Evolutionary conservation across 2,797 vertebrate genomes (phyloP).

Genomic region (Sebastes jordani): DNA sequence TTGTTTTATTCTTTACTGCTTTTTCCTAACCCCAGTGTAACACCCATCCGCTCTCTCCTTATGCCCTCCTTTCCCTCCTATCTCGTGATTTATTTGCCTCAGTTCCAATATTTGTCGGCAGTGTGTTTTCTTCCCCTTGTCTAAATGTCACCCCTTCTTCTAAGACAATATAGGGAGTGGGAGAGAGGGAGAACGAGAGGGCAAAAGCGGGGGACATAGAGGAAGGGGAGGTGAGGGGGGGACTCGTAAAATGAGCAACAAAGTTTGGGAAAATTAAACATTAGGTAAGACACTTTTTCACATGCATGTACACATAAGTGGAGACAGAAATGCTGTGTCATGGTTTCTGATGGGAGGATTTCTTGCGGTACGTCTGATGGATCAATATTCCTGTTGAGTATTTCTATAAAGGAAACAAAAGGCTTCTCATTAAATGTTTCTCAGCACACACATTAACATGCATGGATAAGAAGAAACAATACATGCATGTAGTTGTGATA

Average conservation of each 20-base stretch:
- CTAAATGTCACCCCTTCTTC: constrained; percentile 89
- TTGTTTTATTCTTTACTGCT: constrained; percentile 40
- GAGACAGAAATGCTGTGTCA: constrained; percentile 42
- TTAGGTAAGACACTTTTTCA: constrained; percentile 81
- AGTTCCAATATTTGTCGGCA: constrained; percentile 88
- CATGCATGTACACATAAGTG: constrained; percentile 33
- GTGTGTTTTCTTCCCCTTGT: constrained; percentile 86
- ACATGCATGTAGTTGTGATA: neutral
- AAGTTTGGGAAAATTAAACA: constrained; percentile 91
- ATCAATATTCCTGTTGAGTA: constrained; percentile 1
- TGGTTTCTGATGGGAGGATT: constrained; percentile 6
- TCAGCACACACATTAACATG: neutral
- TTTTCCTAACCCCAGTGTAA: constrained; percentile 38
- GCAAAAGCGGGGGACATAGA: constrained; percentile 67
- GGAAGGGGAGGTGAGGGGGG: constrained; percentile 44
- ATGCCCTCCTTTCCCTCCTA: constrained; percentile 51
- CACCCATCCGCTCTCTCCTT: constrained; percentile 38
- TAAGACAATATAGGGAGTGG: constrained; percentile 82
- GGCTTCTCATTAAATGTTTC: neutral
- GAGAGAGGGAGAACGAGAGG: constrained; percentile 77
- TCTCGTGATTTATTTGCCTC: constrained; percentile 86
- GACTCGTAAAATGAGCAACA: constrained; percentile 87
- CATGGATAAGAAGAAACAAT: neutral
- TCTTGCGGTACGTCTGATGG: neutral
- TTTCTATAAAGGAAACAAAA: constrained; percentile 9